These are phyloP conservation scores for Cliona cf. orientalis DNA, from an alignment of 37 sponge, comb jelly and placozoan species.

Conservation along the genomic window DNA sequence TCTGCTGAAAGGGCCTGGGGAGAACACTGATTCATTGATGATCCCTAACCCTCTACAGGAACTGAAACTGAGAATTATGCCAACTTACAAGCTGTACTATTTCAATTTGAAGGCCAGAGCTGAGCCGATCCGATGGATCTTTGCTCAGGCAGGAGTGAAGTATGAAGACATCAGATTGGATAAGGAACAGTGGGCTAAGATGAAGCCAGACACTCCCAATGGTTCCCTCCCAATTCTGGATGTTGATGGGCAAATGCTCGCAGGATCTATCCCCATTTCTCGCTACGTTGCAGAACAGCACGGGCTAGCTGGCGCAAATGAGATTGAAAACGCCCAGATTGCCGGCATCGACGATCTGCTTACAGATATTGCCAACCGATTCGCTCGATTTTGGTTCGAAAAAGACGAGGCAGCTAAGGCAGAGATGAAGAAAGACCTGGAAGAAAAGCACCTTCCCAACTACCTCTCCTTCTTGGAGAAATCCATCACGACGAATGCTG, in stretches of 20 bases:
- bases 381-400: slow-evolving; percentile 4
- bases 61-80: slow-evolving; percentile 33
- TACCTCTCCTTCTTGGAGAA: slow-evolving; percentile 23
- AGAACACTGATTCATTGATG: no score
- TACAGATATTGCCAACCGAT: slow-evolving; percentile 1
- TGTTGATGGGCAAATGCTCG: slow-evolving; percentile 50
- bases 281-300: slow-evolving; percentile 48
- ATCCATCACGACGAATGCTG: not conserved
- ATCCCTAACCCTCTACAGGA: no score
- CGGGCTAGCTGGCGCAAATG: slow-evolving; percentile 42
- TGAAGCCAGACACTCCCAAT: slow-evolving; percentile 40
- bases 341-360: slow-evolving; percentile 29
- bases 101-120: slow-evolving; percentile 37
- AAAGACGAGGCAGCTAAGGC: slow-evolving; percentile 58
- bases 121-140: slow-evolving; percentile 44
- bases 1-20: no score
- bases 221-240: slow-evolving; percentile 64
- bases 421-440: slow-evolving; percentile 21
- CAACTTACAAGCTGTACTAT: slow-evolving; percentile 62
- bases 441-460: slow-evolving; percentile 30
- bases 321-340: slow-evolving; percentile 29
- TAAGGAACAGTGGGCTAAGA: slow-evolving; percentile 2
- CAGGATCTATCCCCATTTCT: slow-evolving; percentile 39
- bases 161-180: slow-evolving; percentile 43
- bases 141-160: slow-evolving; percentile 50